Conservation (phyloP, 2,888 invertebrate genomes). For the Leptinotarsa haldemani region DNA sequence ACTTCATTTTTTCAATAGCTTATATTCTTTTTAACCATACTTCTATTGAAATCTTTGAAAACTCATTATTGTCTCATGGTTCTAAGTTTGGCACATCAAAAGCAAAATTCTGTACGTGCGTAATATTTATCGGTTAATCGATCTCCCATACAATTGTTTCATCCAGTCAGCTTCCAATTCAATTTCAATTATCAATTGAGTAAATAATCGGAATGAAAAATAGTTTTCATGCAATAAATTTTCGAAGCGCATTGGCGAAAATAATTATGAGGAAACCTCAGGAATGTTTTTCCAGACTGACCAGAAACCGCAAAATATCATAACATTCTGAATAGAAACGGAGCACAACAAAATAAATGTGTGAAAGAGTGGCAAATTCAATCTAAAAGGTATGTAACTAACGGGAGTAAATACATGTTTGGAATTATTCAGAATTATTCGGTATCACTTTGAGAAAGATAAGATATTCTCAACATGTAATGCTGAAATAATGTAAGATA, state of each 20-base stretch:
- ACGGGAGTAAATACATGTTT: too few relatives aligned
- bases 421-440: too few relatives aligned
- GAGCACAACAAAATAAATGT: background rate
- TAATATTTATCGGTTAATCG: too few relatives aligned
- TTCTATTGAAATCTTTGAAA: too few relatives aligned
- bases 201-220: background rate
- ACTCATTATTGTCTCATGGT: too few relatives aligned
- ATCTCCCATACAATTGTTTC: background rate
- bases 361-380: background rate
- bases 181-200: background rate
- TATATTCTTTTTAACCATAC: too few relatives aligned
- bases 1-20: too few relatives aligned
- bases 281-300: background rate
- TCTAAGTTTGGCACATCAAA: too few relatives aligned
- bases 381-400: background rate
- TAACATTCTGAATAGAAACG: background rate
- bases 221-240: background rate
- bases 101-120: too few relatives aligned
- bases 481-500: too few relatives aligned
- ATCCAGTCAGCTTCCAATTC: background rate
- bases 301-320: slow-evolving; percentile 2
- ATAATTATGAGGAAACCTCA: background rate
- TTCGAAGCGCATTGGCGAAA: background rate
- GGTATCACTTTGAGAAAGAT: too few relatives aligned
- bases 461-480: too few relatives aligned